These are phyloP conservation scores for Fundulus diaphanus DNA, from an alignment of 2,797 vertebrate genomes.

Conservation along the genomic window DNA sequence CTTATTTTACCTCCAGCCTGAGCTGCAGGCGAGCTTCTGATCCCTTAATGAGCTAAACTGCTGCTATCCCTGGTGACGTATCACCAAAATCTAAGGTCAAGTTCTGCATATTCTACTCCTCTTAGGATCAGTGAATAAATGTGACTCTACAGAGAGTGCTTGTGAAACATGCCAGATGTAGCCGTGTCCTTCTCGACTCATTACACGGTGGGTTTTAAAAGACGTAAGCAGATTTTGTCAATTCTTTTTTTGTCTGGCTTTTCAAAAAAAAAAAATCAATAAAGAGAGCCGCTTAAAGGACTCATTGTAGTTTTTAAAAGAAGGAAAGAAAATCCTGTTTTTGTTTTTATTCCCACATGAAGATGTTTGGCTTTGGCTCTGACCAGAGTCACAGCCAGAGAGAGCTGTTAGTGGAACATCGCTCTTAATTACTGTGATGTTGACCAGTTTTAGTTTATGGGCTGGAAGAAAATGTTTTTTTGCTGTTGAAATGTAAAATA, in stretches of 20 bases:
- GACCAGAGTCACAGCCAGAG: constrained; percentile 29
- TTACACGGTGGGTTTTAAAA: constrained; percentile 31
- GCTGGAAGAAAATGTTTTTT: not conserved
- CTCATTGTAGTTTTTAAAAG: not conserved
- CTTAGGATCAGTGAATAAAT: constrained; percentile 29
- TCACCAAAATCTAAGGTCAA: constrained; percentile 18
- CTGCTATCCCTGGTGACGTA: constrained; percentile 32
- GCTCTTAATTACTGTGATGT: not conserved
- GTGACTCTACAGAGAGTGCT: constrained; percentile 19
- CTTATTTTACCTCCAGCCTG: not conserved
- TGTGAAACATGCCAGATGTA: constrained; percentile 43
- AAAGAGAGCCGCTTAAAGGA: not conserved
- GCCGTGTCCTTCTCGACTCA: constrained; percentile 49
- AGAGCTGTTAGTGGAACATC: constrained; percentile 24
- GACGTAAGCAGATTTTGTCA: constrained; percentile 22
- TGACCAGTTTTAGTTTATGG: not conserved
- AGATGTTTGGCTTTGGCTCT: constrained; percentile 14
- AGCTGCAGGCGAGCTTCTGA: not conserved
- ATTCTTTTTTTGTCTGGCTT: constrained; percentile 9
- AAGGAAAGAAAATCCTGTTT: not conserved
- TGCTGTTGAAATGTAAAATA: not conserved
- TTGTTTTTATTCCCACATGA: constrained; percentile 16
- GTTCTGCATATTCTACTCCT: constrained; percentile 32
- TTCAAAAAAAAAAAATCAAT: constrained; percentile 2
- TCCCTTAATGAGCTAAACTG: constrained; percentile 19